Base-by-base conservation (phyloP, 2,797 vertebrate species). In the Pitangus sulphuratus region DNA sequence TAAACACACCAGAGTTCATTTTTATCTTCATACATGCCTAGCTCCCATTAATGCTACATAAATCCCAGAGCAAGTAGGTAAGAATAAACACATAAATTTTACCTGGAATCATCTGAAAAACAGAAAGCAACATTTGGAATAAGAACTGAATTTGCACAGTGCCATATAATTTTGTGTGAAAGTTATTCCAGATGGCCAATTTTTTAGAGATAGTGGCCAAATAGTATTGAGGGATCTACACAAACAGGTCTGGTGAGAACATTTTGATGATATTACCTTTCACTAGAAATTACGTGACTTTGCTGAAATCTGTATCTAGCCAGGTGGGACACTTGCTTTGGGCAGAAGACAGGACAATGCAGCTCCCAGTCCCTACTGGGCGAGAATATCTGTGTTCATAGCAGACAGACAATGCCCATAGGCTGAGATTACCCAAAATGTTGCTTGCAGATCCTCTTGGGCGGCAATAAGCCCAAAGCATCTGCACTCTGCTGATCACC, bases 1-100 rank as follows among this genome's bases (percentile, higher is more conserved):
- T 44, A 89, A 94, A 74, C 48, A 74, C 35, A 92, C 24, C n/a
- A 45, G 81, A 93, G 57, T 69, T 96, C 39, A 92, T 85, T 92
- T 93, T 68, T 39, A 39, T 75, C 71, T 91, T 89, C 31, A n/a
- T 80, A 84, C 2, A 0, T 48, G 54, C 69, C 76, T 62, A 54
- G 47, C 39, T 93, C 47, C 66, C 35, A 94, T 58, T 92, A 97
- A 80, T 26, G 44, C 39, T 56, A 84, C 62, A 75, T 72, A 93
- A 95, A 90, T 94, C 44, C 82, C 51, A 86, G 47, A 69, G 40
- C 42, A 85, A 83, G 71, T 40, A 78, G 22, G 14, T 70, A 65
- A 92, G 35, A 92, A 94, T 64, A 93, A 84, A 90, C 40, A 89
- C 40, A 54, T 64, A 82, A 15, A 44, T 87, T 90, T 92, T 85